Conservation (phyloP, 1,140 invertebrate genomes). For the Zaprionus inermis region DNA sequence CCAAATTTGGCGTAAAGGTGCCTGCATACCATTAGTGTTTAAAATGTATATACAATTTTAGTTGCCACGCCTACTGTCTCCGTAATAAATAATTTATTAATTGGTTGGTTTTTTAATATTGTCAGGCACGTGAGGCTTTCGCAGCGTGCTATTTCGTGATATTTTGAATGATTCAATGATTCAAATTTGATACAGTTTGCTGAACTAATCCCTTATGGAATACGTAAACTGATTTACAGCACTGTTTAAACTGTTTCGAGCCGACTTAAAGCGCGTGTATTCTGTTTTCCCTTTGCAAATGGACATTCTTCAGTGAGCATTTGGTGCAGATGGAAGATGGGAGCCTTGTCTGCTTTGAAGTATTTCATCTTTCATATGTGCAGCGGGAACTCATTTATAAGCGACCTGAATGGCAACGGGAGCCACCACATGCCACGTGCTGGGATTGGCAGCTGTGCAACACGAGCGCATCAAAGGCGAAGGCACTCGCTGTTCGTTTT, state of each 20-base stretch:
- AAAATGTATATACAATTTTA: too few species aligned
- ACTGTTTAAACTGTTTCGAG: not conserved
- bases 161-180: not conserved
- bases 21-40: too few species aligned
- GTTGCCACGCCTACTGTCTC: too few species aligned
- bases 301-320: not conserved
- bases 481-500: not conserved
- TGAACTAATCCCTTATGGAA: not conserved
- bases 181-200: not conserved
- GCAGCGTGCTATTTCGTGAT: too few species aligned
- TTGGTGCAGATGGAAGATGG: not conserved
- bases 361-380: not conserved
- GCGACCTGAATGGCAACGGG: not conserved
- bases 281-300: too few species aligned
- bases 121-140: too few species aligned
- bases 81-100: too few species aligned
- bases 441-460: constrained; percentile 48
- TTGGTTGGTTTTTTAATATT: not conserved
- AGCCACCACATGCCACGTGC: not conserved
- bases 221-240: too few species aligned
- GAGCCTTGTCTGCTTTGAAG: not conserved
- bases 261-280: too few species aligned
- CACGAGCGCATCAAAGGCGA: constrained; percentile 9
- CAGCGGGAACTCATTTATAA: not conserved
- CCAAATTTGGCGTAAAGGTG: too few species aligned